Base-by-base conservation (phyloP, 2,113 vertebrate genomes). In the Odontesthes bonariensis region DNA sequence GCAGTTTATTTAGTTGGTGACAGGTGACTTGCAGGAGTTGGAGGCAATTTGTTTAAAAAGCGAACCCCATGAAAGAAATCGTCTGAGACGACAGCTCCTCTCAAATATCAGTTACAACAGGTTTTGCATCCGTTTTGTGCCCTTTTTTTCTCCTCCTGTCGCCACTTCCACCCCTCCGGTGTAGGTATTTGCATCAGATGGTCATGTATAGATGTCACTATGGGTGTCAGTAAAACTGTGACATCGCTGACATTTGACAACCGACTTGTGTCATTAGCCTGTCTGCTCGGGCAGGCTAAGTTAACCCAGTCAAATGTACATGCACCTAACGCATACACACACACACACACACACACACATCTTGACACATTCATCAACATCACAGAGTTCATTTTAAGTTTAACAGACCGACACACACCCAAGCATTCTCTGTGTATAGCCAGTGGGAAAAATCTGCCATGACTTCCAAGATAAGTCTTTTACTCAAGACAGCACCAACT, bases 91-190 rank as follows among this genome's bases (percentile, higher is more conserved):
- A 86, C 67, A 80, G 79, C 88, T 92, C 87, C 86, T 83, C 51
- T 71, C 77, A 81, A 84, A 87, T 77, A 91, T 91, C 90, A 88
- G 91, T 93, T 91, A 87, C 85, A 79, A 47, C 86, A 68, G 74
- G 69, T 89, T 94, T 94, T 94, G 94, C 93, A 94, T 94, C 68
- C 70, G 77, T 81, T 92, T 89, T 69, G 73, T 81, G 23, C 47
- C 14, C 80, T 72, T 86, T 91, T 91, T 79, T 84, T 83, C 61
- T 73, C 40, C 63, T 31, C 67, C 73, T 74, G 67, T 80, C 81
- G 27, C 69, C 47, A 20, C 86, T 90, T 92, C 88, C 82, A 77
- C 32, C 33, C 74, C 61, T 60, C 73, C 47, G 49, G 40, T 31
- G 23, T 33, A 11, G 16, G 22, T 6, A 92, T 94, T 94, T 94